A percentile compares a stretch with the other conserved stretches of the same genome.
Conservation (phyloP, 2,113 vertebrate genomes). For the Alethe castanea region DNA sequence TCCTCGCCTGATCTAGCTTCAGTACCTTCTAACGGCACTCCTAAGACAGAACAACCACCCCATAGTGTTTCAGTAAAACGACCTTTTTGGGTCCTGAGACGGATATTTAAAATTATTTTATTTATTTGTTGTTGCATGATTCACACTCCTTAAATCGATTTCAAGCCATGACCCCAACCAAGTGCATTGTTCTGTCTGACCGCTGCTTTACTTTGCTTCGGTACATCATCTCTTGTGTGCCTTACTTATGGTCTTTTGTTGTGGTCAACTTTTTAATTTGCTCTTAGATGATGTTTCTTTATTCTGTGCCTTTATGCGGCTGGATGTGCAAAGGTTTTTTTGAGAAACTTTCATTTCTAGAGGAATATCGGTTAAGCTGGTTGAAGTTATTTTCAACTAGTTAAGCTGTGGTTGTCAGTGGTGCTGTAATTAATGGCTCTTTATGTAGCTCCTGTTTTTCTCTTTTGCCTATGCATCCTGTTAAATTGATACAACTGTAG, state of each 20-base stretch:
- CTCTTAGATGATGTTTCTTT: not conserved
- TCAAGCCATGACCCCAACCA: not conserved
- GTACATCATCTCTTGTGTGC: fast-evolving
- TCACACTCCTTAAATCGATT: not conserved
- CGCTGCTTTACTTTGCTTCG: not conserved
- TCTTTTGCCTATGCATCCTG: not conserved
- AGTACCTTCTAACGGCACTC: not conserved
- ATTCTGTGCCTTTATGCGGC: not conserved
- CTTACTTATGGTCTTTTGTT: not conserved
- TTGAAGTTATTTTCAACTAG: not conserved
- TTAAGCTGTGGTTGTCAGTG: not conserved
- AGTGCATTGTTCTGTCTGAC: not conserved
- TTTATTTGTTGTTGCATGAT: not conserved
- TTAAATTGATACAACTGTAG: not conserved
- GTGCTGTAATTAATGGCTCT: not conserved
- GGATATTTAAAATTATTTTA: not conserved
- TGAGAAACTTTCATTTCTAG: not conserved
- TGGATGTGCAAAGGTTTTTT: not conserved
- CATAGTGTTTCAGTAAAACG: not conserved
- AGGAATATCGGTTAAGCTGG: not conserved
- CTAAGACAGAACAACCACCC: not conserved
- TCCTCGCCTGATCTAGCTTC: not conserved
- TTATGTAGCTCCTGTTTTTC: not conserved
- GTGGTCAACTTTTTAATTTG: not conserved
- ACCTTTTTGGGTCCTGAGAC: not conserved